Conservation (phyloP, 2,113 vertebrate species). For the Tretioscincus oriximinensis region DNA sequence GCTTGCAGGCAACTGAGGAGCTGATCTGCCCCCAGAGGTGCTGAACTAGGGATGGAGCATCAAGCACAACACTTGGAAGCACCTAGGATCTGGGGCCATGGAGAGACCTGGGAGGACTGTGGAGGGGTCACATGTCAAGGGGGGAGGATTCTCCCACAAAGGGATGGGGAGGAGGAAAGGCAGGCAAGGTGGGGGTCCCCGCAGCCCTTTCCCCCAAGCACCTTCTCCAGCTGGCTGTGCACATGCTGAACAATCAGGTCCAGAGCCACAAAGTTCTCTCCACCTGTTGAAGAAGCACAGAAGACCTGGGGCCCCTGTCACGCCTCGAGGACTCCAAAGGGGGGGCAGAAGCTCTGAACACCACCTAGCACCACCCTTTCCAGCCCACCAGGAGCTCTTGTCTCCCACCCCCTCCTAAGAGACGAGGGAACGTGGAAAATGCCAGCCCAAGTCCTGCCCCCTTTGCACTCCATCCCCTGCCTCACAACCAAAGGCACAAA, state of each 20-base stretch:
- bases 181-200: not conserved
- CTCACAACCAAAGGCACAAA: no score
- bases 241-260: constrained; percentile 90
- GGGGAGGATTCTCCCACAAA: no score
- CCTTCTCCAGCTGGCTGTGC: constrained; percentile 92
- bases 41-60: no score
- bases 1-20: not conserved
- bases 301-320: rapidly evolving
- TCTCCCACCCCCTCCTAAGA: no score
- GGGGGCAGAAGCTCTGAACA: no score
- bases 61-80: no score
- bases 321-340: no score
- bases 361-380: no score
- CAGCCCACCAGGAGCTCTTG: no score
- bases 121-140: not conserved
- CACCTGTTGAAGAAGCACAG: constrained; percentile 68
- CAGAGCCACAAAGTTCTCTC: constrained; percentile 88
- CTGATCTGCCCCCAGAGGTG: rapidly evolving
- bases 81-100: not conserved
- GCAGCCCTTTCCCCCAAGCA: constrained; percentile 35
- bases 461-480: no score
- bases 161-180: not conserved
- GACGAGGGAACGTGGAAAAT: no score
- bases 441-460: no score
- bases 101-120: not conserved